Evolutionary conservation across 2,797 vertebrate genomes (phyloP), one percentile per base, ranked within the genome.

Genomic region (Acrossocheilus fasciatus): DNA sequence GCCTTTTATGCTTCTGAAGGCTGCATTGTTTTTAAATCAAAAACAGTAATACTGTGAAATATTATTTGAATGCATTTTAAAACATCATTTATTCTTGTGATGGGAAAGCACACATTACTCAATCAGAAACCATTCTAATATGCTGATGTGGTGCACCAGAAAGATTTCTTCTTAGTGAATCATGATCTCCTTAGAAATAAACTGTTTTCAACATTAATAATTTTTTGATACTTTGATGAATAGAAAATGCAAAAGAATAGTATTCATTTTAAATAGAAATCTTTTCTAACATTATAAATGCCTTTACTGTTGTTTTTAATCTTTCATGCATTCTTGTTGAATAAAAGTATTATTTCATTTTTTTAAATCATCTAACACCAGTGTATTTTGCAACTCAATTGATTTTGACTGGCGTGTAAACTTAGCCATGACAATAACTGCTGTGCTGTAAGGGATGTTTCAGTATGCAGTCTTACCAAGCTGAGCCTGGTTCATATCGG

Each of bases 401-500:
- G 77, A 18, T 20, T 45, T 20, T 66, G 80, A 54, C 47, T 69
- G 66, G 50, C 12, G 6, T 34, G 18, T 26, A 57, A 70, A 82
- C 5, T 86, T 20, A 36, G 57, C 17, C 2, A 11, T 57, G 41
- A 50, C 79, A 18, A 10, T 59, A 85, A 34, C 4, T 15, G 45
- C 23, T 57, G 34, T 45, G 59, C 78, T 57, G 47, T 30, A 36
- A 23, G 7, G 9, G 54, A 45, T 69, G 68, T 57, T 41, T 50
- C 23, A 57, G 54, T 7, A 52, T 69, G 62, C 30, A 23, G 66
- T 90, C 97, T 98, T 96, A 99, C 98, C 98, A 73, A 98, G 96
- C 87, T 99, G 98, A 57, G 98, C 98, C 91, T 99, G 98, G 95
- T 98, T 99, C 90, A 96, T 95, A 86, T 99, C 98, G 23, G 97